phyloP scores from a whole-genome alignment of 1,140 invertebrate species.

The Euwallacea similis region DNA sequence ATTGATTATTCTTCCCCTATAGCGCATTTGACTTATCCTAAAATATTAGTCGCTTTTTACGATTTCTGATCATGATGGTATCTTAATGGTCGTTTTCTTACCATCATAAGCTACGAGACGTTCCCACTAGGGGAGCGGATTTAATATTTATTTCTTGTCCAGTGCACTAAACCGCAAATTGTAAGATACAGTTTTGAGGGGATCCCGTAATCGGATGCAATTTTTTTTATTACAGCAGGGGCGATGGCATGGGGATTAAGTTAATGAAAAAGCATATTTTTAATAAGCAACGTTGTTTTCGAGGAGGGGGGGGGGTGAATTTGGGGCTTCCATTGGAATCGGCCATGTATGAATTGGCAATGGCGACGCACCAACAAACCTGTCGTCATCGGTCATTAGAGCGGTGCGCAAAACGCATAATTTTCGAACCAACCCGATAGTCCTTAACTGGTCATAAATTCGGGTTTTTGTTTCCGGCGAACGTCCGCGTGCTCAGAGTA shows the following conservation, averaged over 20 bases:
- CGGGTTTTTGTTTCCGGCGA: conserved; percentile 36
- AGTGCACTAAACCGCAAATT: conserved; percentile 30
- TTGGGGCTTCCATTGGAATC: no score
- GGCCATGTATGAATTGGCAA: no score
- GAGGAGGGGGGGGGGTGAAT: no score
- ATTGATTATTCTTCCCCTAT: no score
- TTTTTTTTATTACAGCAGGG: conserved; percentile 19
- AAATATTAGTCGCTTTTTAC: background rate
- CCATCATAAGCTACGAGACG: conserved; percentile 12
- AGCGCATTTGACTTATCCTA: no score
- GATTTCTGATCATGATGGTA: conserved; percentile 11
- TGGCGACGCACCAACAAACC: conserved; percentile 13
- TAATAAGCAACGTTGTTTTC: no score
- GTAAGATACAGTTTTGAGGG: conserved; percentile 29
- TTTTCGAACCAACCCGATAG: conserved; percentile 32
- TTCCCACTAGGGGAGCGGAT: conserved; percentile 17
- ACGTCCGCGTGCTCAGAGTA: conserved; percentile 27
- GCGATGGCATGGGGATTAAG: conserved; percentile 8
- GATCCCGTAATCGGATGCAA: conserved; percentile 18
- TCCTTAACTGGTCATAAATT: conserved; percentile 37
- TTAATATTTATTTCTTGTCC: conserved; percentile 32
- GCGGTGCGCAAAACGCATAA: conserved; percentile 26
- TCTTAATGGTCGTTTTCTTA: conserved; percentile 19
- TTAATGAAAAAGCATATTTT: conserved; percentile 19
- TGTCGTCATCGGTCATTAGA: conserved; percentile 32